phyloP scores from a whole-genome alignment of 2,797 vertebrate species.

The Micrastur ruficollis region DNA sequence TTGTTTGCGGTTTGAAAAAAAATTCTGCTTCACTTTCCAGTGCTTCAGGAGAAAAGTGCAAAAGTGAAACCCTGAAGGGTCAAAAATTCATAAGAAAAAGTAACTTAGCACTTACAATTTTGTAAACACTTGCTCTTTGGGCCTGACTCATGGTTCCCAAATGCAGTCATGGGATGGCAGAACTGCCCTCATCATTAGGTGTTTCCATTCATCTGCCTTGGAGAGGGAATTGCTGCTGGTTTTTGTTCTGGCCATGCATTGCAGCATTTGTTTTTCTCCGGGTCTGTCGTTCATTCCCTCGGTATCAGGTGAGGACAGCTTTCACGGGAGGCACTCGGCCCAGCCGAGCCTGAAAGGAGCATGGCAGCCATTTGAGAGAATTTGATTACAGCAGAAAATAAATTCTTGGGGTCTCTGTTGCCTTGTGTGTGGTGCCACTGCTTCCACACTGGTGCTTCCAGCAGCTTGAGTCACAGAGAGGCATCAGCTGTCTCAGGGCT shows the following conservation, averaged over 20 bases:
- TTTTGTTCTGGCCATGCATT: neutral
- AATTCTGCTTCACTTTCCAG: neutral
- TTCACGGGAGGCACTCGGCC: neutral
- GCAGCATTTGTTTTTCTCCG: neutral
- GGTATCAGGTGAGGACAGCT: neutral
- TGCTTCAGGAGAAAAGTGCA: neutral
- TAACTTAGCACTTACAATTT: neutral
- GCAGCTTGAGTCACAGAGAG: neutral
- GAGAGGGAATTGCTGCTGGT: neutral
- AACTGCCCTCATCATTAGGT: neutral
- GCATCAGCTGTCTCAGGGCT: neutral
- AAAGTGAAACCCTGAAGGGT: neutral
- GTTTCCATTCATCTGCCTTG: neutral
- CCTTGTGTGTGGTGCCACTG: neutral
- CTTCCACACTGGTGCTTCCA: accelerated
- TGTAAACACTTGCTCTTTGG: neutral
- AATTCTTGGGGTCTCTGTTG: neutral
- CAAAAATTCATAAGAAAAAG: neutral
- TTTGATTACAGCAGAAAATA: neutral
- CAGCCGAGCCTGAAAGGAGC: neutral
- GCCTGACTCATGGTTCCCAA: neutral
- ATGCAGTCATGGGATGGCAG: neutral
- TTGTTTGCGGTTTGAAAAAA: neutral
- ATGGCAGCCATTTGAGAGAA: neutral
- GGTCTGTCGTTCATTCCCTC: neutral